phyloP scores from a whole-genome alignment of 2,888 invertebrate genomes.

The Leucophora obtusa region DNA sequence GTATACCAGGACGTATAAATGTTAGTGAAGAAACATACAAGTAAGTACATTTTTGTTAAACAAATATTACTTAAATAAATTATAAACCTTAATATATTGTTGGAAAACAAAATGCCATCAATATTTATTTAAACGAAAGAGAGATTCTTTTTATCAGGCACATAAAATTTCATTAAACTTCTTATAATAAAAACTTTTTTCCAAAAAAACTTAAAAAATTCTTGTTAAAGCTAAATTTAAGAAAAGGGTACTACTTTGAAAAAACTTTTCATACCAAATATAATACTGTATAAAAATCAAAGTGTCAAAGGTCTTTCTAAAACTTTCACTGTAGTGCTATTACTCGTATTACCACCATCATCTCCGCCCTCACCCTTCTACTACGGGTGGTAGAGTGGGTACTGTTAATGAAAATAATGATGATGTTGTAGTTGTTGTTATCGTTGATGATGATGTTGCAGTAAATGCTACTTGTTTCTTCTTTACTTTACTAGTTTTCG shows the following conservation, averaged over 20 bases:
- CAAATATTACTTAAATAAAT: constrained; percentile 1
- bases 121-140: not conserved
- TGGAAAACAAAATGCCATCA: not conserved
- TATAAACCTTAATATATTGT: too few species aligned
- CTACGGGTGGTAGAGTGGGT: not conserved
- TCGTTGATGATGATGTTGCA: constrained; percentile 12
- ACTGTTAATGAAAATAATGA: not conserved
- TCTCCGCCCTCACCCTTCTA: not conserved
- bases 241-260: constrained; percentile 40
- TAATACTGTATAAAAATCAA: constrained; percentile 47
- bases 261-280: constrained; percentile 32
- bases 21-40: constrained; percentile 95
- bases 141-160: not conserved
- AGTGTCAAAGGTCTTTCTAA: constrained; percentile 51
- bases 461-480: constrained; percentile 47
- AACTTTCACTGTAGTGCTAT: constrained; percentile 22
- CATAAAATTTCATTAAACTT: not conserved
- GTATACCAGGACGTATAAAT: constrained; percentile 91
- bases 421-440: not conserved
- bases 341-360: constrained; percentile 12
- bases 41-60: constrained; percentile 80
- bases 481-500: constrained; percentile 42
- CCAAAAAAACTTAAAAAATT: constrained; percentile 4
- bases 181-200: not conserved
- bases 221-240: constrained; percentile 1